Percentiles rank a stretch among this genome's conserved stretches.
These are phyloP conservation scores for Thymallus thymallus DNA, from an alignment of 2,113 vertebrate species.

Conservation along the genomic window DNA sequence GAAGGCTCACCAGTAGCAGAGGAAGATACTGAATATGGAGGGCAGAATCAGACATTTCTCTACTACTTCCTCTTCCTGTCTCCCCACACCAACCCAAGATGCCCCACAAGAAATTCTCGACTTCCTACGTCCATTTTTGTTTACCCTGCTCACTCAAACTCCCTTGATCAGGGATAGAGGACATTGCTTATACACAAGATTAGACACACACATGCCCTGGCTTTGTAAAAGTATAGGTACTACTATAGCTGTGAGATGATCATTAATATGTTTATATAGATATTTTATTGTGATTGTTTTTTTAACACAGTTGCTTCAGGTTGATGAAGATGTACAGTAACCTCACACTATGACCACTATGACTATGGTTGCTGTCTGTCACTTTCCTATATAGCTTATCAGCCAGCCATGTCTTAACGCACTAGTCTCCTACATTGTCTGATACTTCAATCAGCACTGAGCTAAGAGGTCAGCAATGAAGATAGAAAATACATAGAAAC, in stretches of 20 bases:
- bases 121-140: not conserved
- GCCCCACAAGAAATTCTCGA: not conserved
- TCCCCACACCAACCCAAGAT: not conserved
- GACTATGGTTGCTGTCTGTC: not conserved
- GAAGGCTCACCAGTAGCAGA: not conserved
- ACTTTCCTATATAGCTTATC: not conserved
- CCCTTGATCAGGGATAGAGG: not conserved
- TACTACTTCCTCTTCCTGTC: not conserved
- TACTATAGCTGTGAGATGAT: conserved; percentile 13
- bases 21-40: not conserved
- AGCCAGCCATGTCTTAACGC: not conserved
- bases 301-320: conserved; percentile 8
- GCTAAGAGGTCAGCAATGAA: not conserved
- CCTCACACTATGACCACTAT: conserved; percentile 30
- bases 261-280: conserved; percentile 13
- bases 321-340: conserved; percentile 20
- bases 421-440: not conserved
- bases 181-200: not conserved
- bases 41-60: not conserved
- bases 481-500: not conserved
- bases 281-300: conserved; percentile 35
- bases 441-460: not conserved
- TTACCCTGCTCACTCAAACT: not conserved
- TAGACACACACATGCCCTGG: not conserved
- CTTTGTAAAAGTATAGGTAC: conserved; percentile 26